These are phyloP conservation scores for Drosophila testacea DNA, from an alignment of 2,888 invertebrate genomes.

Conservation along the genomic window DNA sequence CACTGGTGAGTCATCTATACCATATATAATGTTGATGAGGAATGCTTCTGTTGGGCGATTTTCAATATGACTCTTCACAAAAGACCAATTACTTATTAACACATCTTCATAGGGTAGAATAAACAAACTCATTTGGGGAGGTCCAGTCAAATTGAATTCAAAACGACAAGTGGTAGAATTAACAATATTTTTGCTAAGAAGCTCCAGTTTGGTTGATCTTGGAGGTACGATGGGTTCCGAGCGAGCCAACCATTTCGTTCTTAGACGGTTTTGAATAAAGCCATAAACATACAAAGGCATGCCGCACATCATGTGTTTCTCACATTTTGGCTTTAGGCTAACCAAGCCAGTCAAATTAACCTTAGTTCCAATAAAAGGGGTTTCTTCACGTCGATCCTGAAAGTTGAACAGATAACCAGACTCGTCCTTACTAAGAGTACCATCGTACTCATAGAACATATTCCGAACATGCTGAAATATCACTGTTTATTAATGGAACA, in stretches of 20 bases:
- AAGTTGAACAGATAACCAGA: slow-evolving; percentile 85
- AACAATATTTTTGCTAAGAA: slow-evolving; percentile 47
- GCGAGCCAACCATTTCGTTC: slow-evolving; percentile 68
- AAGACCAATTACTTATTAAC: slow-evolving; percentile 74
- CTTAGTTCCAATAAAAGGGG: slow-evolving; percentile 38
- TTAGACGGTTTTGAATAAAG: slow-evolving; percentile 47
- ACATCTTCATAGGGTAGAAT: slow-evolving; percentile 66
- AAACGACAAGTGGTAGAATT: slow-evolving; percentile 51
- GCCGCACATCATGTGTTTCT: slow-evolving; percentile 76
- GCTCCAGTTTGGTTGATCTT: slow-evolving; percentile 49
- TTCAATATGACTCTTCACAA: slow-evolving; percentile 58
- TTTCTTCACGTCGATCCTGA: slow-evolving; percentile 82
- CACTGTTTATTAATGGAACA: too few species aligned
- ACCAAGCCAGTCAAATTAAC: slow-evolving; percentile 63
- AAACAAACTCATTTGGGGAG: slow-evolving; percentile 75
- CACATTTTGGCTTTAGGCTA: slow-evolving; percentile 61
- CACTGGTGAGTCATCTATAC: slow-evolving; percentile 64
- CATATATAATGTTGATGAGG: slow-evolving; percentile 67
- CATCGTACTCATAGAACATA: slow-evolving; percentile 83
- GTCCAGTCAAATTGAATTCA: slow-evolving; percentile 68
- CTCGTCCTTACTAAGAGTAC: slow-evolving; percentile 82
- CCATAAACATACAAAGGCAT: slow-evolving; percentile 76
- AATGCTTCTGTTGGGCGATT: slow-evolving; percentile 50
- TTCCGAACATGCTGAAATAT: slow-evolving; percentile 85
- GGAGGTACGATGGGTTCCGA: slow-evolving; percentile 58